Evolutionary conservation across 2,113 vertebrate species (phyloP), one percentile per base, ranked within the genome.

Genomic region (Oryzias celebensis): DNA sequence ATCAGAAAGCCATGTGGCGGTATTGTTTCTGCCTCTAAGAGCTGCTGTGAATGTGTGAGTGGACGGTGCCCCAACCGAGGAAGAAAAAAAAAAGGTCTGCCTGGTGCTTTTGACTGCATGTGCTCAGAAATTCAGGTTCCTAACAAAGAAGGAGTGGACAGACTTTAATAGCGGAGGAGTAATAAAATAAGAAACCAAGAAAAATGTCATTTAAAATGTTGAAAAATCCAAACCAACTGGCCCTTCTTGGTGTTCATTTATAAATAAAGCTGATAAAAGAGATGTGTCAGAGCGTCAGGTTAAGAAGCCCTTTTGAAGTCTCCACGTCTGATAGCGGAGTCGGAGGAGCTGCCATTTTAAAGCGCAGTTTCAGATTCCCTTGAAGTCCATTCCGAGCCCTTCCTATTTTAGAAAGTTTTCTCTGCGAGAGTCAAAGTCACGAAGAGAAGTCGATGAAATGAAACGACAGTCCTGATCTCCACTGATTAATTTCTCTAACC

Each of bases 41-140:
- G 43, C 56, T 50, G 57, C 68, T 65, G 68, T 85, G 75, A 87
- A 89, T 60, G 84, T 80, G 61, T 74, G 75, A 85, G 74, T 74
- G 71, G 66, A 85, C 77, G 36, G 7, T 36, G 36, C 36, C 36
- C 36, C 10, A 36, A 36, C 36, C 36, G 7, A 12, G 12, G 36
- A 12, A 36, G 31, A 10, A 36, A 12, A 36, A 28, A 28, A 28
- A 28, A 28, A 28, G 7, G 26, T 6, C 26, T 28, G 26, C 5
- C 26, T 28, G 26, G 26, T 28, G 26, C 5, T 36, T 36, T 36
- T 36, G 36, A 62, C 56, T 17, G 15, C 56, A 57, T 78, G 55
- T 56, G 15, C 68, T 60, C 65, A 68, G 74, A 55, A 36, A 81
- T 79, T 82, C 73, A 75, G 55, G 65, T 12, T 31, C 63, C 17